Conservation (phyloP, 2,113 vertebrate genomes). For the Rhizomys pruinosus region DNA sequence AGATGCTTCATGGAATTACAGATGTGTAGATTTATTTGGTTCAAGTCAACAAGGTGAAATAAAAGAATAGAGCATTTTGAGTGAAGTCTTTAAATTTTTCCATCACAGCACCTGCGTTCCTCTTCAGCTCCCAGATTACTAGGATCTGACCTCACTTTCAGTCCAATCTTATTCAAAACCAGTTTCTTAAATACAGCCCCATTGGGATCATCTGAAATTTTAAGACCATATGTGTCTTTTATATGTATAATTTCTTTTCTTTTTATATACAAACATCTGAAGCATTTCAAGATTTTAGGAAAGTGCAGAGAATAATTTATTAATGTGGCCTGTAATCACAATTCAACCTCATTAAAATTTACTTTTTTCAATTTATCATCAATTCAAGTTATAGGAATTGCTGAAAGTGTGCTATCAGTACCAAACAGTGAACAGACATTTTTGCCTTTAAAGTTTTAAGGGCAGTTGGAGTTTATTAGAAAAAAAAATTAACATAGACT, state of each 20-base stretch:
- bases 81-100: slow-evolving; percentile 83
- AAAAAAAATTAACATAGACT: background rate
- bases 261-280: slow-evolving; percentile 67
- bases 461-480: background rate
- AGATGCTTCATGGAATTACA: slow-evolving; percentile 86
- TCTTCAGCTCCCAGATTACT: slow-evolving; percentile 75
- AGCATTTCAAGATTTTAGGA: slow-evolving; percentile 54
- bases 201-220: slow-evolving; percentile 69
- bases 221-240: slow-evolving; percentile 61
- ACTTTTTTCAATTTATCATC: slow-evolving; percentile 5
- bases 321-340: background rate
- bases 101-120: slow-evolving; percentile 84
- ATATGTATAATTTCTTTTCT: slow-evolving; percentile 57
- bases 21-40: slow-evolving; percentile 84
- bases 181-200: slow-evolving; percentile 69
- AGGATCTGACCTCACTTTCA: slow-evolving; percentile 66
- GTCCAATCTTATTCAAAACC: slow-evolving; percentile 70
- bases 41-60: slow-evolving; percentile 85
- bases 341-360: slow-evolving; percentile 48
- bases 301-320: slow-evolving; percentile 45
- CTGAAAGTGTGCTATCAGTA: background rate
- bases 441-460: background rate
- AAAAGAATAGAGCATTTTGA: slow-evolving; percentile 83
- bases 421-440: background rate
- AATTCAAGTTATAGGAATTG: background rate